Evolutionary conservation across 2,888 invertebrate species (phyloP), one percentile per base, ranked within the genome.

Genomic region (Adelphocoris suturalis): DNA sequence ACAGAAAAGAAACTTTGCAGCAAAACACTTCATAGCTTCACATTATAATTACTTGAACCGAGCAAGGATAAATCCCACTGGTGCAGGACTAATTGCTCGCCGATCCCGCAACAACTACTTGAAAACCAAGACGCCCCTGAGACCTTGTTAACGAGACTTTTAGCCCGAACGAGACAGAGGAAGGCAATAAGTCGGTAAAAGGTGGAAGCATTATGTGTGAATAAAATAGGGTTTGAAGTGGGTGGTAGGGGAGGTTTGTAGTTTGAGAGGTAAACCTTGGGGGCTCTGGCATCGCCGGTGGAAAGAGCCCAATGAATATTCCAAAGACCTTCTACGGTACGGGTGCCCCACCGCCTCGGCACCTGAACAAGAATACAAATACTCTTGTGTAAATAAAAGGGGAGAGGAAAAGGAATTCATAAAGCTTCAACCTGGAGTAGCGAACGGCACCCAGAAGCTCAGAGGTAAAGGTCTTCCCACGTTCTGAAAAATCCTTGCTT

Each of bases 361-460:
- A 61, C 61, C 61, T 61, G 61, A 81, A 81, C 81, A 81, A 81
- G 81, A 81, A 81, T 81, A 81, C 81, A 81, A 81, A 81, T 81
- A 47, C 81, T 48, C 81, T 46, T 46, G 81, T 81, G 81, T 81
- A 81, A 81, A 81, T 81, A 81, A 81, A 81, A 46, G 46, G 81
- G 47, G 48, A 48, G 81, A 23, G 23, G 76, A 76, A 76, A 81
- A 48, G 81, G 81, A 81, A 81, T 81, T 81, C 81, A 81, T 81
- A 81, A 81, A 81, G 37, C 81, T 81, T 19, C 16, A 19, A 61
- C 61, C 61, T 19, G 61, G 61, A 61, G 61, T 61, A n/a, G 61
- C 19, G 61, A 61, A 61, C 61, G 61, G 61, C 61, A 19, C n/a
- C 61, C 61, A 61, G 61, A 61, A 19, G n/a, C 61, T n/a, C 61